Percentiles rank a stretch among this genome's conserved stretches.
phyloP scores from a whole-genome alignment of 2,113 vertebrate species.

The Hepsetus odoe region DNA sequence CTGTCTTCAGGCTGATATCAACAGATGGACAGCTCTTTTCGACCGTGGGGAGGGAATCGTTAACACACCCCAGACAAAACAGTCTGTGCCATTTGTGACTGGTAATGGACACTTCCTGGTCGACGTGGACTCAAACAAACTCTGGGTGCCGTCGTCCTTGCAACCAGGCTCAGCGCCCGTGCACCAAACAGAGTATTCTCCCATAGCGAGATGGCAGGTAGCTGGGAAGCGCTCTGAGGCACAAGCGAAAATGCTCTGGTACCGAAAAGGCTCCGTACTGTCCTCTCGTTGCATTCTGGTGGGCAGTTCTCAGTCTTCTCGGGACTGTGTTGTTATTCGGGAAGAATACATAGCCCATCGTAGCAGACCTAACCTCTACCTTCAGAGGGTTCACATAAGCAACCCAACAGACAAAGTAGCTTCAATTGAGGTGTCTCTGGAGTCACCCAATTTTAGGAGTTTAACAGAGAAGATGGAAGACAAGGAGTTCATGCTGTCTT shows the following conservation, averaged over 20 bases:
- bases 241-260: constrained; percentile 75
- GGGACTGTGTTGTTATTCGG: constrained; percentile 84
- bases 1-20: constrained; percentile 82
- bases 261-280: constrained; percentile 84
- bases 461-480: constrained; percentile 84
- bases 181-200: constrained; percentile 79
- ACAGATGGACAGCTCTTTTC: constrained; percentile 76
- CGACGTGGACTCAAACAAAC: constrained; percentile 80
- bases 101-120: constrained; percentile 88
- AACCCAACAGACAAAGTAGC: constrained; percentile 84
- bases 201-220: constrained; percentile 75
- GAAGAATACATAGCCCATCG: constrained; percentile 92
- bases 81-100: constrained; percentile 78
- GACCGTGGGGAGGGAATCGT: constrained; percentile 74
- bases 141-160: constrained; percentile 82
- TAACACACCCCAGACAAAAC: constrained; percentile 63
- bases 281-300: constrained; percentile 80
- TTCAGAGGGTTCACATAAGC: constrained; percentile 85
- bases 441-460: constrained; percentile 55
- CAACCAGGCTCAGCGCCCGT: constrained; percentile 73
- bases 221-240: constrained; percentile 73
- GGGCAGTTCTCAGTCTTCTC: constrained; percentile 55
- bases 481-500: constrained; percentile 84
- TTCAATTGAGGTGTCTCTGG: constrained; percentile 74
- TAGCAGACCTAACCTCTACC: constrained; percentile 84